phyloP scores from a whole-genome alignment of 2,888 invertebrate genomes.

The Stomorhina lunata region DNA sequence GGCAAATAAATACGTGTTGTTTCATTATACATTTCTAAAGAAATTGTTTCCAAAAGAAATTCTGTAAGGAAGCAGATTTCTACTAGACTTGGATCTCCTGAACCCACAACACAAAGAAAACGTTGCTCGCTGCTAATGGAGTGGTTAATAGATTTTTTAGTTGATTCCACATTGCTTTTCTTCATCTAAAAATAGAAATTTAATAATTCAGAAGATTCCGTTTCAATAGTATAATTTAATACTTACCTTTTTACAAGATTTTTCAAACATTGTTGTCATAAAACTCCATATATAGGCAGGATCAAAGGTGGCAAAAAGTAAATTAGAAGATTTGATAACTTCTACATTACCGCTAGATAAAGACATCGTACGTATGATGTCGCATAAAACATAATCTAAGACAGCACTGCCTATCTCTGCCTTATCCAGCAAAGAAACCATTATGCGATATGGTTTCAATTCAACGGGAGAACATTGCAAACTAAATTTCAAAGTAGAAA shows the following conservation, averaged over 20 bases:
- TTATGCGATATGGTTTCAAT: slow-evolving; percentile 87
- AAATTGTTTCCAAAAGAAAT: slow-evolving; percentile 88
- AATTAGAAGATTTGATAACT: slow-evolving; percentile 90
- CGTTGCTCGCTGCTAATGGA: slow-evolving; percentile 66
- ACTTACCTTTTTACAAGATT: slow-evolving; percentile 80
- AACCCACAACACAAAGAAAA: slow-evolving; percentile 81
- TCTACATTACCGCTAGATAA: slow-evolving; percentile 83
- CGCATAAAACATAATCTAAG: slow-evolving; percentile 87
- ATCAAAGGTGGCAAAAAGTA: slow-evolving; percentile 90
- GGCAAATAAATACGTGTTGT: slow-evolving; percentile 89
- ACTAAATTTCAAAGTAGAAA: slow-evolving; percentile 82
- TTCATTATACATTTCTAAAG: slow-evolving; percentile 87
- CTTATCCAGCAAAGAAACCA: slow-evolving; percentile 92
- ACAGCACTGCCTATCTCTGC: slow-evolving; percentile 91
- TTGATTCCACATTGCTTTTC: slow-evolving; percentile 65
- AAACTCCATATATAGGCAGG: slow-evolving; percentile 93
- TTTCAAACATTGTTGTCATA: slow-evolving; percentile 84
- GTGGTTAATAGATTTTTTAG: slow-evolving; percentile 52
- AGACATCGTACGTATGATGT: slow-evolving; percentile 86
- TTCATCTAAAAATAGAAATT: slow-evolving; percentile 67
- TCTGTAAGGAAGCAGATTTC: slow-evolving; percentile 88
- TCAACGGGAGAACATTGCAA: slow-evolving; percentile 83
- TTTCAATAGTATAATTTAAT: not conserved
- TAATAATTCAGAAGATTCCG: not conserved
- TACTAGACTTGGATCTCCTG: slow-evolving; percentile 83